These are phyloP conservation scores for Rhineura floridana DNA, from an alignment of 2,113 vertebrate species.

Conservation along the genomic window DNA sequence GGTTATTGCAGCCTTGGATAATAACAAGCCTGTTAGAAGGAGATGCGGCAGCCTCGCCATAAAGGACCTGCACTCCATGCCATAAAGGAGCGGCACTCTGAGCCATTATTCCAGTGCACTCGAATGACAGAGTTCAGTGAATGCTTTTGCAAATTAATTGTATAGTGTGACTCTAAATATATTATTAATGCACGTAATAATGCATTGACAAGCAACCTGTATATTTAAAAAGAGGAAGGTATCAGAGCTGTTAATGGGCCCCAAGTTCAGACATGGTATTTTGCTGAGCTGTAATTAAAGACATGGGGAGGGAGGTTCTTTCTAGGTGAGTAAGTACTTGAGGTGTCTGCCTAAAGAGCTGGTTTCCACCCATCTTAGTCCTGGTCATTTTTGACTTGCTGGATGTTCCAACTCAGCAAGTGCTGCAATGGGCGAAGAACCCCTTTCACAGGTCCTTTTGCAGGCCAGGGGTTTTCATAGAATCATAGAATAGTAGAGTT, in stretches of 20 bases:
- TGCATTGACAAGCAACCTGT: conserved; percentile 59
- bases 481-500: no score
- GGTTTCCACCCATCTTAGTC: no score
- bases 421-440: no score
- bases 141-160: conserved; percentile 69
- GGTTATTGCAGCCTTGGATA: conserved; percentile 71
- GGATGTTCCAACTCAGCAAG: no score
- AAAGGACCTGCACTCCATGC: conserved; percentile 51
- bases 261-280: conserved; percentile 38
- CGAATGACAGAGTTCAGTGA: conserved; percentile 59
- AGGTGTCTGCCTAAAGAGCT: no score
- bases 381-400: neutral
- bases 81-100: conserved; percentile 55
- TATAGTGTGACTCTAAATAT: conserved; percentile 55
- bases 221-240: conserved; percentile 36
- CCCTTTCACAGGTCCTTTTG: no score
- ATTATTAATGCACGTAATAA: conserved; percentile 68
- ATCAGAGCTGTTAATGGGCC: conserved; percentile 34
- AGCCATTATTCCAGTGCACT: conserved; percentile 69
- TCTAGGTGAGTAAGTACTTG: accelerated
- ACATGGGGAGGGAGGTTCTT: neutral
- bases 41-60: conserved; percentile 60
- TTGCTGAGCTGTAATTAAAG: conserved; percentile 43
- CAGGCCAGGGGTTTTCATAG: no score
- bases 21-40: conserved; percentile 71